A percentile compares a stretch with the other conserved stretches of the same genome.
These are phyloP conservation scores for Tylochromis polylepis DNA, from an alignment of 2,113 vertebrate species.

Conservation along the genomic window DNA sequence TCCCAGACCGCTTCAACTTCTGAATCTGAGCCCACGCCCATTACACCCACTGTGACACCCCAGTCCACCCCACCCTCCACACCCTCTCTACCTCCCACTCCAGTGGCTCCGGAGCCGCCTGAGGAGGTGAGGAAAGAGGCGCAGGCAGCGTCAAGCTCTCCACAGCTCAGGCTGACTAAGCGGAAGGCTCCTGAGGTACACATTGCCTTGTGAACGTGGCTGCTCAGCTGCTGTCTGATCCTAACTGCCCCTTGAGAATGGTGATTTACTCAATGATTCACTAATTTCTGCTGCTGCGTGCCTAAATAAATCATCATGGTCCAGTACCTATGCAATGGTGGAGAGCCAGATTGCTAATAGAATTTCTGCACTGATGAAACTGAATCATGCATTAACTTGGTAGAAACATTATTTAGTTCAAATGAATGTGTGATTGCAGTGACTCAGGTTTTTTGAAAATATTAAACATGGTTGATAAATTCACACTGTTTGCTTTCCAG, in stretches of 20 bases:
- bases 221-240: constrained; percentile 60
- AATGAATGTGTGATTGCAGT: not conserved
- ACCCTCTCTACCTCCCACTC: constrained; percentile 23
- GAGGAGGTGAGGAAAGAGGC: constrained; percentile 47
- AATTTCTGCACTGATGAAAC: constrained; percentile 13
- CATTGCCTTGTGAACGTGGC: constrained; percentile 15
- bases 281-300: constrained; percentile 45
- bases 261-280: constrained; percentile 50
- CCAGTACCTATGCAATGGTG: not conserved
- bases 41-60: constrained; percentile 29
- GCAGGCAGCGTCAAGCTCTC: constrained; percentile 30
- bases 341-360: not conserved
- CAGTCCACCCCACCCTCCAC: constrained; percentile 33
- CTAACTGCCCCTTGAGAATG: constrained; percentile 52
- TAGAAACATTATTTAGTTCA: not conserved
- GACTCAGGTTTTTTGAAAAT: not conserved
- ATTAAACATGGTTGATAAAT: not conserved
- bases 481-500: not conserved
- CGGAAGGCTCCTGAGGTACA: constrained; percentile 79
- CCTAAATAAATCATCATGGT: constrained; percentile 20
- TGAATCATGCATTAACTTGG: not conserved
- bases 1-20: constrained; percentile 19
- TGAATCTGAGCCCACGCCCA: constrained; percentile 18
- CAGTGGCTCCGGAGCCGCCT: constrained; percentile 29
- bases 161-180: constrained; percentile 67